phyloP scores from a whole-genome alignment of 53 echinoderm and acorn worm genomes.

The Crossaster papposus region DNA sequence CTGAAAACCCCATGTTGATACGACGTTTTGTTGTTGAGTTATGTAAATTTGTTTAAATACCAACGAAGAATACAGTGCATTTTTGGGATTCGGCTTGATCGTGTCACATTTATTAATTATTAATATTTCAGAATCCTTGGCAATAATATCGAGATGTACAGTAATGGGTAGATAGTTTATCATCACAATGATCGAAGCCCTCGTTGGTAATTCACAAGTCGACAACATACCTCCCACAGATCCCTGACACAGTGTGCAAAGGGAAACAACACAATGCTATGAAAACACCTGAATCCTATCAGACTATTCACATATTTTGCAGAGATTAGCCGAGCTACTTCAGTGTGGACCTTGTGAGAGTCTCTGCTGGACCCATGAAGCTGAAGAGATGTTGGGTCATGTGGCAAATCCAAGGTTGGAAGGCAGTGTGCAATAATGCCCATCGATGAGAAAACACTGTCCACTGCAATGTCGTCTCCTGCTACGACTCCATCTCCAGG shows the following conservation, averaged over 20 bases:
- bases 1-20: too few species aligned
- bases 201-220: slow-evolving; percentile 53
- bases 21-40: too few species aligned
- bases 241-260: slow-evolving; percentile 25
- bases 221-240: slow-evolving; percentile 55
- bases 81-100: too few species aligned
- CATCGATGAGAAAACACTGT: slow-evolving; percentile 10
- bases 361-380: not conserved
- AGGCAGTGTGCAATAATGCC: slow-evolving; percentile 35
- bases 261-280: slow-evolving; percentile 14
- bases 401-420: slow-evolving; percentile 43
- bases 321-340: slow-evolving; percentile 38
- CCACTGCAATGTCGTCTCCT: not conserved
- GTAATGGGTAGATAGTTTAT: not conserved
- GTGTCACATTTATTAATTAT: too few species aligned
- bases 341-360: slow-evolving; percentile 31
- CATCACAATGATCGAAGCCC: slow-evolving; percentile 43
- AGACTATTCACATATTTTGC: slow-evolving; percentile 37
- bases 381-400: slow-evolving; percentile 25
- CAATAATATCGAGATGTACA: too few species aligned
- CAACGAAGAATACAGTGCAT: too few species aligned
- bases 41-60: too few species aligned
- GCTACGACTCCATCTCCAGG: slow-evolving; percentile 33
- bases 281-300: slow-evolving; percentile 34
- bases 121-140: not conserved